Base-by-base conservation (phyloP, 2,797 vertebrate genomes). In the Synaphobranchus kaupii region DNA sequence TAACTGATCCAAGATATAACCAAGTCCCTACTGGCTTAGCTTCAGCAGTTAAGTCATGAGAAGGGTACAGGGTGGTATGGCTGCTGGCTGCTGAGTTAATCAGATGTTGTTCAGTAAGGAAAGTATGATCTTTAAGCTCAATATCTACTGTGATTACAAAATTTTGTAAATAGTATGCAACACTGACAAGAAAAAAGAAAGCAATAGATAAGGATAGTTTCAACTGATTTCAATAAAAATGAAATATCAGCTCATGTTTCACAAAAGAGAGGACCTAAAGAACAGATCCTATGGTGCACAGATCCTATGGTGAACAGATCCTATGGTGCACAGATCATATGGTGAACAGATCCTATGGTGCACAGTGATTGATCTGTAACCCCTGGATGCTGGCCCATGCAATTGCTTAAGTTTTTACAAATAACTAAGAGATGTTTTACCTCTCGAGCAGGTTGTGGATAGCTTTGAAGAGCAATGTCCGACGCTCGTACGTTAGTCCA, bases 381-480 rank as follows among this genome's bases (percentile, higher is more conserved):
- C 63, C 63, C 22, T 68, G 22, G 63, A 28, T 68, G 63, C 17
- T 63, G 58, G 15, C 58, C 22, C 58, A 63, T 63, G 58, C 12
- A 25, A 25, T 6, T 20, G 3, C 3, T 39, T 39, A 39, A 39
- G 1, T 39, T 25, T 63, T 63, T 20, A 25, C 17, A 20, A 15
- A 20, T 63, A 63, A 63, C 58, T 68, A 22, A n/a, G 63, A 28
- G 3, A 78, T 56, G 3, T 48, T 94, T 94, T 96, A 99, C 98
- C 98, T 98, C 95, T 99, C 98, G 94, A 99, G 94, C 91, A 99
- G 95, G 95, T 99, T 99, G 95, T 99, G 98, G 92, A 99, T 98
- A 81, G 98, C 98, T 96, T 99, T 99, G 95, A 99, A 99, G 93
- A 99, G 98, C 89, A 99, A 96, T 13, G 98, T 99, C 93, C 98